Base-by-base conservation (phyloP, 1,140 invertebrate species). In the Macrosteles quadrilineatus region DNA sequence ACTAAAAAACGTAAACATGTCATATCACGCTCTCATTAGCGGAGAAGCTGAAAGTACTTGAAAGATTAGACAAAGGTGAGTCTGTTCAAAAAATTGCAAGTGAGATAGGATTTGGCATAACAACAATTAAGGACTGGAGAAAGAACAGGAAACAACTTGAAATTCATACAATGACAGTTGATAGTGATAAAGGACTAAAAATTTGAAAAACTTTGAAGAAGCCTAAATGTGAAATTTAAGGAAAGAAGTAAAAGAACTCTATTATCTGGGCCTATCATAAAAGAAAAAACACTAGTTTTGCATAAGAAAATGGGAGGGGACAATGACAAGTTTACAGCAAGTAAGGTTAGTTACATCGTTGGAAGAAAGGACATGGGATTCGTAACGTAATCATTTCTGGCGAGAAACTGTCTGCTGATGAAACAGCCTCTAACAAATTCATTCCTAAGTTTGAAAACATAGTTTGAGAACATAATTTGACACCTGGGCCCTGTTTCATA, bases 91-190 rank as follows among this genome's bases (percentile, higher is more conserved):
- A 55, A 21, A 19, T 6, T 6, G 6, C 19, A n/a, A n/a, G n/a
- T n/a, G n/a, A n/a, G n/a, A n/a, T n/a, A n/a, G n/a, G n/a, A n/a
- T n/a, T n/a, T n/a, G 50, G 50, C 17, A 55, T 55, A 55, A 62
- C 57, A 11, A 30, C 27, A 62, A 62, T 62, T 27, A 62, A 62
- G 27, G 57, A 62, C 27, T 62, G 57, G 27, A 25, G 57, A 11
- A 62, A 62, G 27, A 62, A 62, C 27, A 62, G 27, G 19, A 62
- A 62, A 30, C n/a, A 23, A 9, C 57, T 62, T 62, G 57, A 62
- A 62, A 30, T 2, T 27, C 27, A 62, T 62, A 11, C 19, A 29
- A 23, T 62, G 57, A 25, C 57, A 23, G 57, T 62, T 62, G 57
- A 25, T 27, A 27, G 19, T 27, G 57, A 25, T 6, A 30, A 62